Base-by-base conservation (phyloP, 2,888 invertebrate species). In the Latrodectus elegans region DNA sequence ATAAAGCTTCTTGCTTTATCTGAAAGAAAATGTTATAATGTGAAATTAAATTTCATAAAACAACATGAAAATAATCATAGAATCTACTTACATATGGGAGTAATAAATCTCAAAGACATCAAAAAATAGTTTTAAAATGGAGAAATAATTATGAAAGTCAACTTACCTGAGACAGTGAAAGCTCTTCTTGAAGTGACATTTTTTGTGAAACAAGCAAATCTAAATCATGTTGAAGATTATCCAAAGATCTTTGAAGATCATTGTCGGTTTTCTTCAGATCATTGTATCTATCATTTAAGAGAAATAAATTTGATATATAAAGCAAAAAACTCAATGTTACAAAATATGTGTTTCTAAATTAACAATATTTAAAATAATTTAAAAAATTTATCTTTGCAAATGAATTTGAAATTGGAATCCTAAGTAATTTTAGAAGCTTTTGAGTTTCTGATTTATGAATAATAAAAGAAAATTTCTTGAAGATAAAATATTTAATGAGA, bases 131-230 rank as follows among this genome's bases (percentile, higher is more conserved):
- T 1, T 38, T 38, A 38, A 38, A 38, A 1, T 38, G 38, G 6
- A 38, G 38, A 38, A 38, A 38, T 38, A 38, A 38, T 38, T 6
- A 38, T 38, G 38, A 38, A 38, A 1, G 4, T 4, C 38, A 38
- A 15, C 67, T 49, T 90, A 94, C 94, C 92, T 94, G 94, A 6
- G 95, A 95, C 53, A 94, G 92, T 14, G 94, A 93, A 88, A 95
- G 94, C 91, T 95, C 95, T 91, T 95, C 95, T 91, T 94, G 95
- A 70, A 96, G 93, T 86, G 94, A 94, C 11, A 94, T 94, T 91
- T 95, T 95, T 90, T 95, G 94, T 55, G 93, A 93, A 89, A 93
- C 94, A 14, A 96, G 92, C 67, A 93, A 93, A 90, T 95, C 95
- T 8, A 95, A 91, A 89, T 95, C 94, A 74, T 92, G 93, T 91